A percentile compares a stretch with the other conserved stretches of the same genome.
Evolutionary conservation across 2,797 vertebrate genomes (phyloP).

Genomic region (Amblyraja radiata): DNA sequence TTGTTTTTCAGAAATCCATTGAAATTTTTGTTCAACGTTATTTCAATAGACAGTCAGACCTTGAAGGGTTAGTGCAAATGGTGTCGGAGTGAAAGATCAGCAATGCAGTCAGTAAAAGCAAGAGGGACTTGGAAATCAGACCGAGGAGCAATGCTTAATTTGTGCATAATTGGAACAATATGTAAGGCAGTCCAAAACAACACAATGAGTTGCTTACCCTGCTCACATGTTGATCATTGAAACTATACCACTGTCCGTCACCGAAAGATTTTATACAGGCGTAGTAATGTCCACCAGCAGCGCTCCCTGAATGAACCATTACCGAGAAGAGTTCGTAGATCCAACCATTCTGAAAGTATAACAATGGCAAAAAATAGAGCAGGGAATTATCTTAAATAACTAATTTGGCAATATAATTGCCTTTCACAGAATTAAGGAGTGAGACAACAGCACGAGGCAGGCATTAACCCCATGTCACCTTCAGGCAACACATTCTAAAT

Average conservation of each 20-base stretch:
- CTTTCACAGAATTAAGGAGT: too few relatives aligned
- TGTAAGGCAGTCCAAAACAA: neutral
- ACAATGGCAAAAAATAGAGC: neutral
- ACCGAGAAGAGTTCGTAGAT: constrained; percentile 96
- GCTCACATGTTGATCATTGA: constrained; percentile 97
- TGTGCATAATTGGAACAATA: neutral
- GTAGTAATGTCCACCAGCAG: constrained; percentile 97
- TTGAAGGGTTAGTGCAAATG: too few relatives aligned
- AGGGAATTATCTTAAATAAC: too few relatives aligned
- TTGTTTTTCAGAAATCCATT: too few relatives aligned
- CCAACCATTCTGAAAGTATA: constrained; percentile 68
- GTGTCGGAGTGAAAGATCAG: too few relatives aligned
- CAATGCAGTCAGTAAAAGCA: too few relatives aligned
- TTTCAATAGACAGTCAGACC: neutral
- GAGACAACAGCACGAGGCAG: too few relatives aligned
- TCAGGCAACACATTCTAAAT: too few relatives aligned
- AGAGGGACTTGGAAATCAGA: neutral
- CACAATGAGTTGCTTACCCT: constrained; percentile 62
- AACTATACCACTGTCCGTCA: constrained; percentile 97
- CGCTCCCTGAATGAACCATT: constrained; percentile 98
- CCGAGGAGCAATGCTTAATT: neutral
- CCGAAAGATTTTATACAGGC: constrained; percentile 96
- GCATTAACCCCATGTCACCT: too few relatives aligned
- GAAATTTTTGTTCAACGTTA: neutral
- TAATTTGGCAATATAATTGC: too few relatives aligned